Base-by-base conservation (phyloP, 53 echinoderm and acorn worm genomes). In the Hippasteria phrygiana region DNA sequence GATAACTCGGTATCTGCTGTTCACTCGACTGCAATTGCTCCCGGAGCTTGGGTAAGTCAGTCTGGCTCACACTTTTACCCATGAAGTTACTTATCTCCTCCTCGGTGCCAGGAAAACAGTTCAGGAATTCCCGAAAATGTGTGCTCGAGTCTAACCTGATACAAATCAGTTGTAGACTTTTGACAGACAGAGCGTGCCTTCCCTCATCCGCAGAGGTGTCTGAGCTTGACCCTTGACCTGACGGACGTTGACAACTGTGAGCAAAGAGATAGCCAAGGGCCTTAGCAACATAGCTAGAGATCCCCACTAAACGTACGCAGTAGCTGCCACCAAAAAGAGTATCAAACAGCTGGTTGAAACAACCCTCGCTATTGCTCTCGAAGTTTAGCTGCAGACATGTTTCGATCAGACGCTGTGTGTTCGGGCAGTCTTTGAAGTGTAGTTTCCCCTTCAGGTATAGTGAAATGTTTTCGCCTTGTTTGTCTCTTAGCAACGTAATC, bases 71-170 rank as follows among this genome's bases (percentile, higher is more conserved):
- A 36, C 41, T 88, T 4, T 43, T 82, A 20, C 20, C 46, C 88
- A 92, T 88, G 75, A 64, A 67, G 1, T 65, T 65, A 11, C 62
- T 64, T 26, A 92, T 87, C 4, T 55, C 74, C 8, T 88, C 62
- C 71, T 92, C 92, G 29, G 88, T 55, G n/a, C 92, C 92, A 14
- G 83, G 88, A 32, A 83, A 92, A 32, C 88, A 83, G 77, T 92
- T 92, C n/a, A 92, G 88, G 70, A 92, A 92, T 43, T 92, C 92
- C 26, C 92, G 82, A 31, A 92, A 92, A n/a, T 92, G 74, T 41
- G 92, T 87, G 75, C 92, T 92, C 24, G 92, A 92, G 32, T 92
- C 77, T 53, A 92, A 69, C 48, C 77, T 70, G 40, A 88, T 66
- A 16, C 83, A 66, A 39, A 88, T 88, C 55, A 92, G 50, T 69